Evolutionary conservation across 2,113 vertebrate species (phyloP).

Genomic region (Chlamydotis undulata): DNA sequence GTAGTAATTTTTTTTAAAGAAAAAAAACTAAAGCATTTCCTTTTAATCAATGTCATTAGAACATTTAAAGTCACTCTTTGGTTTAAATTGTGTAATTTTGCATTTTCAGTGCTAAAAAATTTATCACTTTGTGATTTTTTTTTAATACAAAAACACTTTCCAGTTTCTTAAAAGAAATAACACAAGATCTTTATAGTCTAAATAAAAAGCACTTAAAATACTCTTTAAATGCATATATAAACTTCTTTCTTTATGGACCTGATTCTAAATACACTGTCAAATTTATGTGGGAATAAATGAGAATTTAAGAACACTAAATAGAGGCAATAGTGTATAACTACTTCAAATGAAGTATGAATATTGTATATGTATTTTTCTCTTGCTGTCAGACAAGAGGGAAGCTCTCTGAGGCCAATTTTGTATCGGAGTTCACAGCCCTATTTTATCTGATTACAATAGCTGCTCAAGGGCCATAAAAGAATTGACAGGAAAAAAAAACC

Average conservation of each 20-base stretch:
- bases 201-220: not conserved
- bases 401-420: not conserved
- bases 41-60: not conserved
- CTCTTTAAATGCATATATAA: not conserved
- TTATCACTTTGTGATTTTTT: not conserved
- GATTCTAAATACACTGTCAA: not conserved
- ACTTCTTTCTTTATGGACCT: not conserved
- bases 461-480: not conserved
- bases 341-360: not conserved
- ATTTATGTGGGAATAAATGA: conserved; percentile 25
- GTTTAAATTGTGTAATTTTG: not conserved
- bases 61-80: not conserved
- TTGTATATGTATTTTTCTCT: not conserved
- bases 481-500: not conserved
- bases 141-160: not conserved
- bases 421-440: not conserved
- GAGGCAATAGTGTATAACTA: not conserved
- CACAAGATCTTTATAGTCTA: not conserved
- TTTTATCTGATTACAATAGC: not conserved
- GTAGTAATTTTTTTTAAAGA: not conserved
- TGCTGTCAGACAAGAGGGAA: not conserved
- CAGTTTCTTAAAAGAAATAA: not conserved
- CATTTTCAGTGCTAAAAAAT: not conserved
- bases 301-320: conserved; percentile 1
- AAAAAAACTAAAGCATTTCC: not conserved